Evolutionary conservation across 2,113 vertebrate species (phyloP).

Genomic region (Oncorhynchus keta): DNA sequence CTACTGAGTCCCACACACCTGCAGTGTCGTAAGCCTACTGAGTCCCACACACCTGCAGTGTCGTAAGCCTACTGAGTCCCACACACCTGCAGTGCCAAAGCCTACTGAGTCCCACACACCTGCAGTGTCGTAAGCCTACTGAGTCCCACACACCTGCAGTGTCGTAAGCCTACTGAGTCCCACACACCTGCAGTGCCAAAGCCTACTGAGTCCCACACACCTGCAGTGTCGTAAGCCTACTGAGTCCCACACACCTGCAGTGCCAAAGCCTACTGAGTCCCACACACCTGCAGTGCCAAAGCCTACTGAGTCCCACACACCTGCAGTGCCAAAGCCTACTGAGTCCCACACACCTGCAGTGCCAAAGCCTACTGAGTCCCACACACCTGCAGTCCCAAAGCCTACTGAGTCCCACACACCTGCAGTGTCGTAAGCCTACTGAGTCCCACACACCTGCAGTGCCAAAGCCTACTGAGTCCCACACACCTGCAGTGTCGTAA

Average conservation of each 20-base stretch:
- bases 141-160: conserved; percentile 84
- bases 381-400: conserved; percentile 94
- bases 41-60: conserved; percentile 84
- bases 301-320: conserved; percentile 62
- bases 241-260: conserved; percentile 81
- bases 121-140: conserved; percentile 79
- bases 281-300: too few relatives aligned
- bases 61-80: too few relatives aligned
- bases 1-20: conserved; percentile 76
- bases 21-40: conserved; percentile 77
- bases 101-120: conserved; percentile 77
- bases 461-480: conserved; percentile 79
- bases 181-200: conserved; percentile 94
- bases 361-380: conserved; percentile 79
- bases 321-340: conserved; percentile 92
- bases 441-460: conserved; percentile 84
- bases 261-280: conserved; percentile 98
- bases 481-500: conserved; percentile 92
- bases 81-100: conserved; percentile 94
- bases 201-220: conserved; percentile 73
- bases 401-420: conserved; percentile 77
- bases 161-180: neutral
- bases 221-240: conserved; percentile 83
- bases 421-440: conserved; percentile 79
- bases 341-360: conserved; percentile 84